phyloP scores from a whole-genome alignment of 2,888 invertebrate species.

The Drosophila testacea region DNA sequence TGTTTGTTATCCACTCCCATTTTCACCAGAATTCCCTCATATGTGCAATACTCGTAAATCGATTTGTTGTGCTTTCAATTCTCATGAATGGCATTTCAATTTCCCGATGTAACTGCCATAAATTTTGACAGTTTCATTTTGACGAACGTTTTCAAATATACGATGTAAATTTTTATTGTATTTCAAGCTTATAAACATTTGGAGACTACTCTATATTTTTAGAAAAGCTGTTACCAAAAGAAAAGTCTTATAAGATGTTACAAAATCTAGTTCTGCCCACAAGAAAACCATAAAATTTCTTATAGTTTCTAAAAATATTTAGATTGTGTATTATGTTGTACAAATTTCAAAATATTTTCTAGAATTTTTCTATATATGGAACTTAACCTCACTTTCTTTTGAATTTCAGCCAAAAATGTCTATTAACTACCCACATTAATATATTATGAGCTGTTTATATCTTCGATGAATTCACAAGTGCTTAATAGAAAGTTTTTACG shows the following conservation, averaged over 20 bases:
- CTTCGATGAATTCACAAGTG: not conserved
- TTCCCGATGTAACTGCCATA: slow-evolving; percentile 28
- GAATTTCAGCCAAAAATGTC: not conserved
- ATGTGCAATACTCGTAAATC: slow-evolving; percentile 26
- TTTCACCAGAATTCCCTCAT: slow-evolving; percentile 7
- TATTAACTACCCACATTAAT: not conserved
- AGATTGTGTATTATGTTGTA: not conserved
- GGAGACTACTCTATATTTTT: not conserved
- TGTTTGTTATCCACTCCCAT: slow-evolving; percentile 18
- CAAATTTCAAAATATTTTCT: not conserved
- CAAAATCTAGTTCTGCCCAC: too few species aligned
- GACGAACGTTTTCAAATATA: slow-evolving; percentile 12
- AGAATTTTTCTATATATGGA: not conserved
- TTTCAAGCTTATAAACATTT: not conserved
- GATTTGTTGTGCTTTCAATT: slow-evolving; percentile 36
- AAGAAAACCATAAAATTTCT: not conserved
- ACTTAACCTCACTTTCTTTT: not conserved
- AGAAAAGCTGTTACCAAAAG: not conserved
- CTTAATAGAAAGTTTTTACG: not conserved
- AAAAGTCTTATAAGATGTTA: not conserved
- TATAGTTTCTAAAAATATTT: not conserved
- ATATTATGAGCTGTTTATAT: not conserved
- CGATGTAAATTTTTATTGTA: slow-evolving; percentile 1
- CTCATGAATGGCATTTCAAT: slow-evolving; percentile 59
- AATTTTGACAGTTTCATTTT: slow-evolving; percentile 10